Evolutionary conservation across 2,797 vertebrate genomes (phyloP).

Genomic region (Limosa lapponica): DNA sequence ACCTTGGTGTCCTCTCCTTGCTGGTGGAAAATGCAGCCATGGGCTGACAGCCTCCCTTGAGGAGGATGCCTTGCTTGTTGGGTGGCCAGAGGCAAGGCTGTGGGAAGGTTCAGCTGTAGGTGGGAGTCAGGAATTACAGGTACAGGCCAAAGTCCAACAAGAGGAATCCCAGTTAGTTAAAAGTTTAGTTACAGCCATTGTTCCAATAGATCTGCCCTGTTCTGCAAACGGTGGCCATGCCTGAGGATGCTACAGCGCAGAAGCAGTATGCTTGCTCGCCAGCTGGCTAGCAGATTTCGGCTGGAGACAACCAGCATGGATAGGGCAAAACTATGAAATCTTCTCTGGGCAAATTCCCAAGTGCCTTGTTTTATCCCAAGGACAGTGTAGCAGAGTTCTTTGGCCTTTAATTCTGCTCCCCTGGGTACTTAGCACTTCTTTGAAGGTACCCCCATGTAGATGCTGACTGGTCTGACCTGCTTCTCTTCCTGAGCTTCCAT

Average conservation of each 20-base stretch:
- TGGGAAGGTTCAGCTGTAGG: background rate
- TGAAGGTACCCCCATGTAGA: background rate
- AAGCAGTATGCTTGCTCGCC: background rate
- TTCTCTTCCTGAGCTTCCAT: background rate
- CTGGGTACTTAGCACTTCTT: background rate
- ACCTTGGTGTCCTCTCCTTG: background rate
- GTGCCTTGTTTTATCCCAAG: background rate
- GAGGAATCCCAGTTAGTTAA: background rate
- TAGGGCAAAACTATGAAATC: background rate
- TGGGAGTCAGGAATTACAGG: background rate
- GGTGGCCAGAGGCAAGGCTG: rapidly evolving
- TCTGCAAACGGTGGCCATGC: rapidly evolving
- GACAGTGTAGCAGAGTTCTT: background rate
- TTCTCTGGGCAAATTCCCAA: background rate
- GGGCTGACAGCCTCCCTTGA: background rate
- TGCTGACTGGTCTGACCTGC: background rate
- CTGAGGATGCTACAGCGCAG: background rate
- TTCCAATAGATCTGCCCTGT: background rate
- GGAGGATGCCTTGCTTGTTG: background rate
- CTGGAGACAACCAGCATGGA: background rate
- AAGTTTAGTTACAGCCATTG: background rate
- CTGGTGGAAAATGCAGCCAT: rapidly evolving
- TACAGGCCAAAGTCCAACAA: background rate
- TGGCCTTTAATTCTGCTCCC: background rate
- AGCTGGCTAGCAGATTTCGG: background rate